phyloP scores from a whole-genome alignment of 2,113 vertebrate species.

The Arenaria interpres region DNA sequence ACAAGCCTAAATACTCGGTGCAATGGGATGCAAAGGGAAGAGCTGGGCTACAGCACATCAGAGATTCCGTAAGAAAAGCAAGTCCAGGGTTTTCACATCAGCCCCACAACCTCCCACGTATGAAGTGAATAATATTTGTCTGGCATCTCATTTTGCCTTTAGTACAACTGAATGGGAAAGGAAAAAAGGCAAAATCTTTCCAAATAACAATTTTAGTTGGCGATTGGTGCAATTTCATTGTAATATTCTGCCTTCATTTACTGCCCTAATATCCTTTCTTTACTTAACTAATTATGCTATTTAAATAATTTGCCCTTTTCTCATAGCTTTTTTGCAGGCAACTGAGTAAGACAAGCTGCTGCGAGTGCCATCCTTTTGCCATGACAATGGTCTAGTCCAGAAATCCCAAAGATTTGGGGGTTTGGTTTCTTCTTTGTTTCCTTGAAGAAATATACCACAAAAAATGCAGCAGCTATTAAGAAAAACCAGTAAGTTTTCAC shows the following conservation, averaged over 20 bases:
- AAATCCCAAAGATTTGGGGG: neutral
- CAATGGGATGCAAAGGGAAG: neutral
- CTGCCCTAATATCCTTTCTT: neutral
- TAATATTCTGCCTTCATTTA: neutral
- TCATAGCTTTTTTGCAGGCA: neutral
- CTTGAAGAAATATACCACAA: neutral
- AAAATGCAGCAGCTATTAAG: neutral
- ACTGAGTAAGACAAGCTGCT: neutral
- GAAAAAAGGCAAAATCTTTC: neutral
- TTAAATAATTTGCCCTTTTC: constrained; percentile 7
- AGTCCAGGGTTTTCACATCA: neutral
- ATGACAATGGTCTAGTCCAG: neutral
- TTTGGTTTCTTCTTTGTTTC: neutral
- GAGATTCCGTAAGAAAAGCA: neutral
- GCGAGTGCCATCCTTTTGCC: neutral
- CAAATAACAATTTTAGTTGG: neutral
- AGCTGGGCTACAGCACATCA: neutral
- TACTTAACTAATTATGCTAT: neutral
- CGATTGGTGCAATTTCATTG: neutral
- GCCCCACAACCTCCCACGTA: neutral
- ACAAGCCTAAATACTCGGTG: neutral
- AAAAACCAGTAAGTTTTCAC: neutral
- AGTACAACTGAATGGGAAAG: neutral
- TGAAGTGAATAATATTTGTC: neutral
- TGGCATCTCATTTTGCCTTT: neutral